A percentile compares a stretch with the other conserved stretches of the same genome.
Evolutionary conservation across 2,888 invertebrate species (phyloP).

Genomic region (Chloroclystis v-ata): DNA sequence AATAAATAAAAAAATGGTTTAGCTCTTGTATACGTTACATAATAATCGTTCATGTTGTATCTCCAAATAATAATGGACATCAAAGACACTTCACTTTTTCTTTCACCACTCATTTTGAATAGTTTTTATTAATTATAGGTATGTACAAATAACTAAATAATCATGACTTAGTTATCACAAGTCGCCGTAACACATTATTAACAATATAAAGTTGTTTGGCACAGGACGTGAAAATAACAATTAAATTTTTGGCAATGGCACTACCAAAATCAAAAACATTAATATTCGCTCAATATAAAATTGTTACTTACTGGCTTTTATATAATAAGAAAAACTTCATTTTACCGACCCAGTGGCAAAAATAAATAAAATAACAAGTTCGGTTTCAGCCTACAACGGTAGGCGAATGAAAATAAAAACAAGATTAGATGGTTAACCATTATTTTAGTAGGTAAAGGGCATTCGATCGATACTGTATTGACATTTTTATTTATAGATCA

Average conservation of each 20-base stretch:
- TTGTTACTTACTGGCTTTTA: constrained; percentile 57
- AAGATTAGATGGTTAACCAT: constrained; percentile 15
- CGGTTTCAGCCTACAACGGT: constrained; percentile 36
- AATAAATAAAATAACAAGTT: constrained; percentile 28
- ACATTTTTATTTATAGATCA: constrained; percentile 18
- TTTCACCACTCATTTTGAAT: constrained; percentile 44
- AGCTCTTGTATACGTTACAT: constrained; percentile 44
- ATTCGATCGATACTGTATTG: constrained; percentile 5
- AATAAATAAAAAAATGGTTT: too few species aligned
- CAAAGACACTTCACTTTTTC: constrained; percentile 42
- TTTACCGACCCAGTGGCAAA: constrained; percentile 33
- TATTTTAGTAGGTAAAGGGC: constrained; percentile 18
- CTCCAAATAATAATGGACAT: constrained; percentile 49
- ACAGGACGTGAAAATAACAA: background rate
- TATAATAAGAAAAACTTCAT: constrained; percentile 66
- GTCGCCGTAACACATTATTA: too few species aligned
- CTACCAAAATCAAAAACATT: background rate
- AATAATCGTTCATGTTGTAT: constrained; percentile 43
- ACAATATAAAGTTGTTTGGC: too few species aligned
- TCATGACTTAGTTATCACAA: too few species aligned
- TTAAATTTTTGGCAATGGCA: background rate
- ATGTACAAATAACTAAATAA: too few species aligned
- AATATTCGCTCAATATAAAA: background rate
- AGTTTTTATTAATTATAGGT: too few species aligned
- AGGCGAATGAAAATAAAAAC: constrained; percentile 33